Percentiles rank a stretch among this genome's conserved stretches.
These are phyloP conservation scores for Thysanoteuthis rhombus DNA, from an alignment of 2,888 invertebrate genomes.

Conservation along the genomic window DNA sequence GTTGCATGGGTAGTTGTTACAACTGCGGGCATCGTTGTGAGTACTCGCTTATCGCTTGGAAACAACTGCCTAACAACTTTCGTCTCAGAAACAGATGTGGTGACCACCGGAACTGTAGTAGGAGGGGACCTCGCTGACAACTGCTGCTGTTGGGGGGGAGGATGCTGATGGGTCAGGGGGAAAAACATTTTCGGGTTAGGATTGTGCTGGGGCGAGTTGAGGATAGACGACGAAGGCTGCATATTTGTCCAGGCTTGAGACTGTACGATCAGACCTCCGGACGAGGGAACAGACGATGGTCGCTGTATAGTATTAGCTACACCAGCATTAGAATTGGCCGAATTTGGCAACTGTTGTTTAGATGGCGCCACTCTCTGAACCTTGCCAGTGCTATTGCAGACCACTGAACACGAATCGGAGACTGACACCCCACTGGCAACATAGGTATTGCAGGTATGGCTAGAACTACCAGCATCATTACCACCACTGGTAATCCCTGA, in stretches of 20 bases:
- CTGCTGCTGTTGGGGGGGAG: conserved; percentile 35
- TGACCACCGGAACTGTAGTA: conserved; percentile 32
- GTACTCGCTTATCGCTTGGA: conserved; percentile 48
- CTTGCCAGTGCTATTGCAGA: background rate
- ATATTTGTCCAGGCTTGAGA: conserved; percentile 18
- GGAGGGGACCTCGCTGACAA: conserved; percentile 30
- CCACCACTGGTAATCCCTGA: background rate
- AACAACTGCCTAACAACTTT: conserved; percentile 64
- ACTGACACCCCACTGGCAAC: conserved; percentile 24
- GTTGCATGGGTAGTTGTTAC: conserved; percentile 41
- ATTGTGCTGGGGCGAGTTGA: conserved; percentile 26
- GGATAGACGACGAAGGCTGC: background rate
- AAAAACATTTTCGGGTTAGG: conserved; percentile 35
- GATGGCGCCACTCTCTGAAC: background rate
- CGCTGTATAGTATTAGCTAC: background rate
- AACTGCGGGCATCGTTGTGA: conserved; percentile 40
- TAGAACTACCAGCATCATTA: conserved; percentile 23
- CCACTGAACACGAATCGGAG: background rate
- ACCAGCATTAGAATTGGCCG: background rate
- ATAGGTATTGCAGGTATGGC: background rate
- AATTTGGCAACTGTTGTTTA: background rate
- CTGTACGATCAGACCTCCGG: background rate
- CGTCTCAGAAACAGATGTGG: conserved; percentile 38
- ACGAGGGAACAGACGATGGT: background rate
- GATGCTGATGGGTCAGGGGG: conserved; percentile 48